These are phyloP conservation scores for Bos javanicus DNA, from an alignment of 2,113 vertebrate species.

Conservation along the genomic window DNA sequence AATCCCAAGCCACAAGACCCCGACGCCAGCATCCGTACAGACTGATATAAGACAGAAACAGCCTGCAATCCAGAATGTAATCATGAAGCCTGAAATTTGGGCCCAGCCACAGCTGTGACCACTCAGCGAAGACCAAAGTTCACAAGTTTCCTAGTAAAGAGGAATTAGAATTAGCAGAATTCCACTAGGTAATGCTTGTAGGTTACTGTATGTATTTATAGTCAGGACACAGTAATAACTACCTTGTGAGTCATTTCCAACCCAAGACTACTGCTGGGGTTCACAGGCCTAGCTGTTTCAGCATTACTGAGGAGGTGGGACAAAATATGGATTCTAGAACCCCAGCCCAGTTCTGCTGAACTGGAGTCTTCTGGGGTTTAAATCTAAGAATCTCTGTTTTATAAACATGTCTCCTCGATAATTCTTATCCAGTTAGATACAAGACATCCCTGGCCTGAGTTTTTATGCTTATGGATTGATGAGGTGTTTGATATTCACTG, in stretches of 20 bases:
- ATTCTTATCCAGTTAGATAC: not conserved
- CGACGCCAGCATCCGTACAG: not conserved
- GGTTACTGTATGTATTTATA: not conserved
- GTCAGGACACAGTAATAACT: not conserved
- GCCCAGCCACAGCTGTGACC: not conserved
- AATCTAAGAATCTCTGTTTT: not conserved
- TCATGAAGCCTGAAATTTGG: not conserved
- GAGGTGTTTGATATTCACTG: not conserved
- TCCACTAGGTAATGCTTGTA: not conserved
- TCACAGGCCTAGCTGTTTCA: not conserved
- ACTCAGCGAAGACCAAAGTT: not conserved
- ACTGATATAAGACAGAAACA: not conserved
- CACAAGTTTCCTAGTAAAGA: not conserved
- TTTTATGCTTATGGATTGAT: not conserved
- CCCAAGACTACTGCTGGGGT: fast-evolving
- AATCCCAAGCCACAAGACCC: not conserved
- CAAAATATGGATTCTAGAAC: not conserved
- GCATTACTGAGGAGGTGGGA: not conserved
- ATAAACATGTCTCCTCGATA: not conserved
- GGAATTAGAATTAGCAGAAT: not conserved
- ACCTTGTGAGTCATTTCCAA: not conserved
- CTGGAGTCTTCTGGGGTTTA: not conserved
- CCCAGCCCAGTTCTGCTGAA: not conserved
- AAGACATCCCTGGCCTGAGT: not conserved
- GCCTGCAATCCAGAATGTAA: not conserved